Evolutionary conservation across 2,113 vertebrate species (phyloP).

Genomic region (Clarias gariepinus): DNA sequence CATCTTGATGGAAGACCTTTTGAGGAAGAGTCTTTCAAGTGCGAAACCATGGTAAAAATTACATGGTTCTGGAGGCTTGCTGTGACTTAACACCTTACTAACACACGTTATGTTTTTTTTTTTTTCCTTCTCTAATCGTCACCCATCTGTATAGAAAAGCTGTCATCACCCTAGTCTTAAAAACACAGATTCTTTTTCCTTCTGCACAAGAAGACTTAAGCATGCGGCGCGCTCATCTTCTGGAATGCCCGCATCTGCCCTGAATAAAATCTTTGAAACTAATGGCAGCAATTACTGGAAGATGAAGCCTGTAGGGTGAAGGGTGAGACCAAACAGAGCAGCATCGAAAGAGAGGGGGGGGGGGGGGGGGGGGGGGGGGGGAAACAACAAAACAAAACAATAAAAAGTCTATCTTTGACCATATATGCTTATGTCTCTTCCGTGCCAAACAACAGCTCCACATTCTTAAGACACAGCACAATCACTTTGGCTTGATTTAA

Average conservation of each 20-base stretch:
- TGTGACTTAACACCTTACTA: no score
- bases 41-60: background rate
- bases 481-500: conserved; percentile 55
- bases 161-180: conserved; percentile 13
- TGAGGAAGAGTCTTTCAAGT: no score
- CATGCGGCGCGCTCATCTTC: conserved; percentile 26
- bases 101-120: background rate
- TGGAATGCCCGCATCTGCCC: conserved; percentile 52
- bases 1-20: background rate
- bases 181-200: background rate
- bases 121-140: background rate
- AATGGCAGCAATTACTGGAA: conserved; percentile 57
- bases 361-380: background rate
- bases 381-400: background rate
- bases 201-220: conserved; percentile 17
- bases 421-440: conserved; percentile 33
- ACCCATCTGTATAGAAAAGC: background rate
- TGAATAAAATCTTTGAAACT: conserved; percentile 50
- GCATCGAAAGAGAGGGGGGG: background rate
- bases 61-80: background rate
- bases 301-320: conserved; percentile 32
- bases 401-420: conserved; percentile 8
- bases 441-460: background rate
- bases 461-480: conserved; percentile 47
- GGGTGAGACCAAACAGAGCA: conserved; percentile 3